These are phyloP conservation scores for Sycophila sp. DNA, from an alignment of 1,140 invertebrate species.

Conservation along the genomic window DNA sequence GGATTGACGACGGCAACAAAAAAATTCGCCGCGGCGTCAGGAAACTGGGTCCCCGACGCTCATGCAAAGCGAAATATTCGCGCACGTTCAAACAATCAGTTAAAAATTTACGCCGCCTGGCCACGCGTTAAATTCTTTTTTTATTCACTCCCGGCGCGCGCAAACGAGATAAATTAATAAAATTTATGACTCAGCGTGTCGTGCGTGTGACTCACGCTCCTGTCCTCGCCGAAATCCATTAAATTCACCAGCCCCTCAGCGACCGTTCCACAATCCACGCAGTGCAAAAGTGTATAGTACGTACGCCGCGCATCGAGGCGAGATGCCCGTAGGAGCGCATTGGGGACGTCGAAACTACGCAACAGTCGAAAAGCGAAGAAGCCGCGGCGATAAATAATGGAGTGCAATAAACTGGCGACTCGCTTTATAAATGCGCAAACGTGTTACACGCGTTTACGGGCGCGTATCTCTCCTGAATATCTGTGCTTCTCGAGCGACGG, in stretches of 20 bases:
- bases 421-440: background rate
- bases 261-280: background rate
- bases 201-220: background rate
- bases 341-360: too few relatives aligned
- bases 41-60: too few relatives aligned
- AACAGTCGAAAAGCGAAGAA: background rate
- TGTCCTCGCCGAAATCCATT: background rate
- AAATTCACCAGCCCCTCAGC: background rate
- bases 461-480: constrained; percentile 20
- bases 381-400: constrained; percentile 21
- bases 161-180: constrained; percentile 34
- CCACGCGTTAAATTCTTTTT: background rate
- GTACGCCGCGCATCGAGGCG: too few relatives aligned
- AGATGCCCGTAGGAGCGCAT: too few relatives aligned
- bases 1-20: too few relatives aligned
- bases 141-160: background rate
- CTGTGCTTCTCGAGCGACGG: background rate
- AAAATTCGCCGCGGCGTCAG: background rate
- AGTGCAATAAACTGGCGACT: constrained; percentile 3
- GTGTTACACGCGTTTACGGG: background rate
- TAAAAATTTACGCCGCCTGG: background rate
- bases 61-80: background rate
- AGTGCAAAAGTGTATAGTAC: too few relatives aligned
- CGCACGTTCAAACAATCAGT: background rate
- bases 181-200: constrained; percentile 31